Conservation (phyloP, 2,113 vertebrate genomes). For the Neolamprologus modestus region DNA sequence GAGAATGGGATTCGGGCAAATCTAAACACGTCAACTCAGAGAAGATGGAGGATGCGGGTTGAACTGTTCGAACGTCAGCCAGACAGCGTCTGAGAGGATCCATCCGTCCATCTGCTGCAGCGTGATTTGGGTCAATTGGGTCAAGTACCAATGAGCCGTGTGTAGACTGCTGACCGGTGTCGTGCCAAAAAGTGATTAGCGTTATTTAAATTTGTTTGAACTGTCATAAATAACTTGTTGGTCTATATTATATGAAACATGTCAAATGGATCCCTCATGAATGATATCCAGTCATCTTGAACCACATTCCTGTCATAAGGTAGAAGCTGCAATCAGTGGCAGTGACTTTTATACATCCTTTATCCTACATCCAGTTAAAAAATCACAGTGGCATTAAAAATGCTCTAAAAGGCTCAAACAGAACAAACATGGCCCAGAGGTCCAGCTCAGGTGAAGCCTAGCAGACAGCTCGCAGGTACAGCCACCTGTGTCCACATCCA, state of each 20-base stretch:
- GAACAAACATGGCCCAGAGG: rapidly evolving
- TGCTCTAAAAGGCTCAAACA: neutral
- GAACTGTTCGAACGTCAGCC: neutral
- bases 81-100: neutral
- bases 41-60: neutral
- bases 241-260: neutral
- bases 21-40: neutral
- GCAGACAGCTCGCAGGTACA: neutral
- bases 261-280: neutral
- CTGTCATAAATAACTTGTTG: neutral
- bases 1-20: neutral
- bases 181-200: neutral
- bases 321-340: neutral
- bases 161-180: neutral
- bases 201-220: neutral
- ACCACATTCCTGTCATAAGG: neutral
- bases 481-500: neutral
- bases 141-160: rapidly evolving
- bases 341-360: neutral
- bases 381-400: neutral
- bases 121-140: rapidly evolving
- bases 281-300: neutral
- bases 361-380: neutral
- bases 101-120: neutral
- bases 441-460: neutral